phyloP scores from a whole-genome alignment of 1,140 invertebrate genomes.

The Neodiprion pinetum region DNA sequence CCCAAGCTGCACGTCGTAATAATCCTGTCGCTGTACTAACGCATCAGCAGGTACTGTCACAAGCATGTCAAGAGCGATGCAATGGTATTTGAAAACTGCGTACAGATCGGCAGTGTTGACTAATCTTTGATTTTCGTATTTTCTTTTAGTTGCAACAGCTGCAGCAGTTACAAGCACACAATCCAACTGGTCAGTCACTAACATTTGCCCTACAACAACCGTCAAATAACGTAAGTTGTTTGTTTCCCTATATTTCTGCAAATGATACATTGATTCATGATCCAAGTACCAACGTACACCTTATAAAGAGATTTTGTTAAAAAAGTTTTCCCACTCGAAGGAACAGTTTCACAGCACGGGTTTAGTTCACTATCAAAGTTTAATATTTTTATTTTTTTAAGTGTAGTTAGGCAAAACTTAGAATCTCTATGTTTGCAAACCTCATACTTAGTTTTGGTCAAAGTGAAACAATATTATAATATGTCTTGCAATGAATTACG shows the following conservation, averaged over 20 bases:
- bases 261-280: too few species aligned
- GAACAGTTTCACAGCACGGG: too few species aligned
- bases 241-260: too few species aligned
- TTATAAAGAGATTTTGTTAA: neutral
- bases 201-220: constrained; percentile 63
- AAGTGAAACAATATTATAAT: too few species aligned
- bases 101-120: neutral
- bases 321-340: too few species aligned
- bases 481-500: too few species aligned
- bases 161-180: constrained; percentile 62
- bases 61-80: constrained; percentile 16
- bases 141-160: constrained; percentile 61
- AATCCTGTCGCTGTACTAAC: constrained; percentile 61
- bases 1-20: constrained; percentile 57
- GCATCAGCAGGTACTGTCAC: constrained; percentile 59
- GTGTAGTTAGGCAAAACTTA: too few species aligned
- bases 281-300: neutral
- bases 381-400: too few species aligned
- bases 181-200: constrained; percentile 58
- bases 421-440: too few species aligned
- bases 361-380: too few species aligned
- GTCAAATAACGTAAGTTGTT: constrained; percentile 50
- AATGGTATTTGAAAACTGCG: constrained; percentile 11
- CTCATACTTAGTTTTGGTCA: too few species aligned
- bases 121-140: constrained; percentile 16